phyloP scores from a whole-genome alignment of 2,888 invertebrate genomes.

The Orchesella flavescens region DNA sequence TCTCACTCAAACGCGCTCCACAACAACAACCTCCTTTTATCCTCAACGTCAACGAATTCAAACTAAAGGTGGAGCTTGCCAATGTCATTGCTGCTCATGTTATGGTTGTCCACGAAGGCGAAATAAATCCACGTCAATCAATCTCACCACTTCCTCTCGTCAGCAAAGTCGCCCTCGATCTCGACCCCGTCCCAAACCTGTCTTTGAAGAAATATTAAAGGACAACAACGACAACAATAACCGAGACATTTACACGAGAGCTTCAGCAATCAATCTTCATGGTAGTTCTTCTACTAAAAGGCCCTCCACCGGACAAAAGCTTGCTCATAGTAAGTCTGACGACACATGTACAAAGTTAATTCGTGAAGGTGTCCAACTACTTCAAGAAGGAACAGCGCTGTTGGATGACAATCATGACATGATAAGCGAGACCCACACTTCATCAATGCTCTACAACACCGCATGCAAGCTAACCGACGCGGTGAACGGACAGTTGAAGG shows the following conservation, averaged over 20 bases:
- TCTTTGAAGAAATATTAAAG: neutral
- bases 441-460: neutral
- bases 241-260: slow-evolving; percentile 8
- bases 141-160: neutral
- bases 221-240: neutral
- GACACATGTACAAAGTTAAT: neutral
- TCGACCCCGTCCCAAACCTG: neutral
- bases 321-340: neutral
- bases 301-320: neutral
- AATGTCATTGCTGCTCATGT: slow-evolving; percentile 8
- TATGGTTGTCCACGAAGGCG: neutral
- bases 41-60: neutral
- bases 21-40: neutral
- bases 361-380: slow-evolving; percentile 7
- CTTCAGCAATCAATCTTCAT: slow-evolving; percentile 3
- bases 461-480: slow-evolving; percentile 3
- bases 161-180: neutral
- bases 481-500: slow-evolving; percentile 4
- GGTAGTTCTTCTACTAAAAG: neutral
- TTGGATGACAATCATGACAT: neutral
- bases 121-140: neutral
- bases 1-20: neutral
- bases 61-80: neutral
- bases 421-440: neutral
- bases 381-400: neutral